phyloP scores from a whole-genome alignment of 2,888 invertebrate genomes.

The Calameuta idolon region DNA sequence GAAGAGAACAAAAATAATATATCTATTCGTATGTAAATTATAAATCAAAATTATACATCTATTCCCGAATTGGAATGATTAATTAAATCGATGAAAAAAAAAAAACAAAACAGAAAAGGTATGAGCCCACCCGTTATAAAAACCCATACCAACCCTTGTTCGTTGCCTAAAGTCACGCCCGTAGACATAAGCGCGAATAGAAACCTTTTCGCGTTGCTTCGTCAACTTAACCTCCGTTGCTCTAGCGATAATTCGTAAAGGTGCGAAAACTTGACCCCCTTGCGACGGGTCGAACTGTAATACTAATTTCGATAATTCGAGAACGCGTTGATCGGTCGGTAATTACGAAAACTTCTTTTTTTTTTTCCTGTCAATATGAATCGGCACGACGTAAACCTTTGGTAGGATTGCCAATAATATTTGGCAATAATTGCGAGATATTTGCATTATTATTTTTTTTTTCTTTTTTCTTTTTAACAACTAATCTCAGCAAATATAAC shows the following conservation, averaged over 20 bases:
- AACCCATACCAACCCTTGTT: neutral
- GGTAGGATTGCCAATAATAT: conserved; percentile 2
- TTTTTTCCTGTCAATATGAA: neutral
- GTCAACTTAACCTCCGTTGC: no score
- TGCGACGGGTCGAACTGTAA: neutral
- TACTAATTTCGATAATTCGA: neutral
- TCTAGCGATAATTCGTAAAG: neutral
- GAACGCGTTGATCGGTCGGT: neutral
- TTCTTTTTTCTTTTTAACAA: neutral
- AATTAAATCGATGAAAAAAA: no score
- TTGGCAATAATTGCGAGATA: conserved; percentile 1
- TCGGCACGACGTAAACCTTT: neutral
- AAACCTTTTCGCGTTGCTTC: no score
- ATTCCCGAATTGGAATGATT: neutral
- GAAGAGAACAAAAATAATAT: neutral
- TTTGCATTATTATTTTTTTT: neutral
- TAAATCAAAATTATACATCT: no score
- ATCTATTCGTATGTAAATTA: neutral
- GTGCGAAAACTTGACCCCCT: neutral
- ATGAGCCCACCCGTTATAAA: neutral
- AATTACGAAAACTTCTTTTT: neutral
- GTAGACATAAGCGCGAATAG: neutral
- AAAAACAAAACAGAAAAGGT: neutral
- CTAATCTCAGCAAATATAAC: neutral
- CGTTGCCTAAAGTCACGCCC: neutral